Evolutionary conservation across 2,113 vertebrate genomes (phyloP), one percentile per base, ranked within the genome.

Genomic region (Anoplopoma fimbria): DNA sequence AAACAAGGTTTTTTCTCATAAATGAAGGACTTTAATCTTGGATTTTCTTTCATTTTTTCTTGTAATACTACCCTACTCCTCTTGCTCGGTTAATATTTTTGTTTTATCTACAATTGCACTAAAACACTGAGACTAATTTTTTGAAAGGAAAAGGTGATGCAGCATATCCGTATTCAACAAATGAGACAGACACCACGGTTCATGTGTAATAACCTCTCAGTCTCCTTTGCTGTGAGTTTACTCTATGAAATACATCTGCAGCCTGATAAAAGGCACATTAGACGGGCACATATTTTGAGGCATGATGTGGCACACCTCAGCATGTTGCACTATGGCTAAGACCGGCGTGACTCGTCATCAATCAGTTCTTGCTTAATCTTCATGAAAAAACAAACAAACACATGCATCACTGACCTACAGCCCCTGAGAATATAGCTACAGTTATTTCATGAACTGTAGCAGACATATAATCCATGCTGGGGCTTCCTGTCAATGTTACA

Each of bases 311-410:
- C 64, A 34, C 6, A 29, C 42, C 51, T 69, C 38, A 40, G 57
- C 70, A 2, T n/a, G 33, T 68, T 34, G 6, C 69, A n/a, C 15
- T 45, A 8, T 10, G 33, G 21, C 49, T 36, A 27, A 21, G 19
- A 75, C 40, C 64, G 23, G 33, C 15, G 21, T 62, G 64, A 85
- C 47, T 75, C 79, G 57, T 77, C 79, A 64, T 40, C 45, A 79
- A 49, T 69, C 38, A 23, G 45, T 42, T 73, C 58, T 69, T 23
- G 13, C 34, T 65, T 53, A 47, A 4, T 45, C 55, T 81, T 27
- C 23, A 4, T 9, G 51, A 31, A 7, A 1, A 6, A 34, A 36
- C 14, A 45, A 1, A 14, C 42, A 25, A 2, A 55, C 51, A 1
- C 51, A 55, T 33, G 17, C 29, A 61, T 61, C 29, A 45, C 36